These are phyloP conservation scores for Anabas testudineus DNA, from an alignment of 2,797 vertebrate species.

Conservation along the genomic window DNA sequence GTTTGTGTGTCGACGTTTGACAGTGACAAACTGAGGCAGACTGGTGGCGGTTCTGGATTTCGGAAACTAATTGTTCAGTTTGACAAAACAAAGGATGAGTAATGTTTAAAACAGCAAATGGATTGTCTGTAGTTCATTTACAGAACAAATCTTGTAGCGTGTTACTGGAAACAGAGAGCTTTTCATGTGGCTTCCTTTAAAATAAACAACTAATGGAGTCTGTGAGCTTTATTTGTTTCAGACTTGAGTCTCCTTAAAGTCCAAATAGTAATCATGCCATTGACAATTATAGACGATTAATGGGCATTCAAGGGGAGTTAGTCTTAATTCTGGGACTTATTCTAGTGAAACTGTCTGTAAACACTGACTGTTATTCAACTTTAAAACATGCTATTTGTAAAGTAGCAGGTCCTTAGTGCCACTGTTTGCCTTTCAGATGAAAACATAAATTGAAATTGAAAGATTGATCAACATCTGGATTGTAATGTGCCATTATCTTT, in stretches of 20 bases:
- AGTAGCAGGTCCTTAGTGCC: neutral
- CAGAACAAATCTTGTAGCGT: constrained; percentile 32
- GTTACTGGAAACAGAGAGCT: constrained; percentile 58
- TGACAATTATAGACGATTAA: constrained; percentile 30
- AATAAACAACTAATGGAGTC: constrained; percentile 56
- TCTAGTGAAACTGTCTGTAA: constrained; percentile 10
- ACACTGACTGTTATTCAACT: neutral
- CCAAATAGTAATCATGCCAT: constrained; percentile 35
- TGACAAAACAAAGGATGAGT: constrained; percentile 46
- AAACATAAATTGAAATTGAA: neutral
- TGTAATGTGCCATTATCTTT: neutral
- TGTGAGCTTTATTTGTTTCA: constrained; percentile 56
- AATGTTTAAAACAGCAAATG: constrained; percentile 46
- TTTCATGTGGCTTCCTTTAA: constrained; percentile 64
- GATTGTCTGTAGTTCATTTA: constrained; percentile 49
- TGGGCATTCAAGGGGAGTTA: constrained; percentile 11
- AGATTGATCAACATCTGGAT: neutral
- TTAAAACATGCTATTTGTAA: neutral
- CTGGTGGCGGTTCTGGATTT: constrained; percentile 43
- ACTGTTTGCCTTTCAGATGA: constrained; percentile 18
- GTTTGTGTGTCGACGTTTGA: constrained; percentile 36
- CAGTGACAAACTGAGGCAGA: constrained; percentile 32
- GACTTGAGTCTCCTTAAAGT: constrained; percentile 30
- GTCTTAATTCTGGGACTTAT: constrained; percentile 31
- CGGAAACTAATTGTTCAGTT: constrained; percentile 49